Base-by-base conservation (phyloP, 2,797 vertebrate genomes). In the Coendou prehensilis region DNA sequence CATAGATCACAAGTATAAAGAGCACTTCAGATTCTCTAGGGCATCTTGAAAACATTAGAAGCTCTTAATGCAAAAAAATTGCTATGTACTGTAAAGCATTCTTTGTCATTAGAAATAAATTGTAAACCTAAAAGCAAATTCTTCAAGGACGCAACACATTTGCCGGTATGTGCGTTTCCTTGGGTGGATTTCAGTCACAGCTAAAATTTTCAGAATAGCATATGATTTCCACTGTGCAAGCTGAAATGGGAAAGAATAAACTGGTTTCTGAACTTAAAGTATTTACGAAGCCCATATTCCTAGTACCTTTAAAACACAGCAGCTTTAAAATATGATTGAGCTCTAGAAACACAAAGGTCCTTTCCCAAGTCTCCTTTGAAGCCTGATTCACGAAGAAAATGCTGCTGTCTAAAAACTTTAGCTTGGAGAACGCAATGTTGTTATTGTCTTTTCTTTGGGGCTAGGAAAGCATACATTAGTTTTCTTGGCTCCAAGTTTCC, bases 281-380 rank as follows among this genome's bases (percentile, higher is more conserved):
- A 89, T 94, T 95, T 85, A 89, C 59, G 76, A 97, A 97, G 69
- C 11, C 41, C 63, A 37, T 76, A 64, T 90, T 87, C 87, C 75
- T 84, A 81, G 93, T 88, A 88, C 87, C 54, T 96, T 95, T 84
- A 89, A 93, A 95, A 96, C 41, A 90, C 17, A 80, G 50, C 45
- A 81, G 59, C 80, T 97, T 97, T 94, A 50, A 86, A 93, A 94
- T 81, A 89, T 50, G 76, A 88, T 1, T 57, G 78, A 75, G 73
- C 57, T 87, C 90, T 0, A 2, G 91, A 97, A 87, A 95, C 75
- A 54, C 75, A 52, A 0, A 7, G 59, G 64, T 87, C 92, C 94
- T 96, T 97, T 87, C 73, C 94, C 71, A 69, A 73, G 59, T 52
- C 80, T 92, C 67, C 87, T 96, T 93, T 96, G 89, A 97, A 97